Evolutionary conservation across 2,113 vertebrate genomes (phyloP).

Genomic region (Hippocampus abdominalis): DNA sequence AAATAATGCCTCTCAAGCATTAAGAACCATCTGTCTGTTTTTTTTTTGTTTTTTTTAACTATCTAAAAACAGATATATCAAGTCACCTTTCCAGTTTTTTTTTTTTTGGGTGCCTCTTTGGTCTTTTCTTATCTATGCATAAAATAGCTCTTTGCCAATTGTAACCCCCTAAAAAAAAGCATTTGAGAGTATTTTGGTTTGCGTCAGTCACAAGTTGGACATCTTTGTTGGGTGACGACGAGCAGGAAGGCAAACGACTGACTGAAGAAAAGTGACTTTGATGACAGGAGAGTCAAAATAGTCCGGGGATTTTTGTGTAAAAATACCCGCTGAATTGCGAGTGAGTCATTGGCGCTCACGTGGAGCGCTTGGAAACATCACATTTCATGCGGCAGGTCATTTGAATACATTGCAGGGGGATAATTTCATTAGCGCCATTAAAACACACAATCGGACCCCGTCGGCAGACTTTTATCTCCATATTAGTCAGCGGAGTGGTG

Average conservation of each 20-base stretch:
- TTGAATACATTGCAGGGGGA: background rate
- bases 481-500: constrained; percentile 12
- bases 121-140: background rate
- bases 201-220: background rate
- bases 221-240: background rate
- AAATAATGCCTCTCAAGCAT: background rate
- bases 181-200: background rate
- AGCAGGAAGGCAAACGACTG: background rate
- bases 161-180: background rate
- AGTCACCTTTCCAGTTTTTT: background rate
- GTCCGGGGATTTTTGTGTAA: background rate
- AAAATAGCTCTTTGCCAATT: background rate
- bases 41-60: background rate
- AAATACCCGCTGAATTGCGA: background rate
- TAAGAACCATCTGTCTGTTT: background rate
- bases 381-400: background rate
- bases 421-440: background rate
- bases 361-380: background rate
- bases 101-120: background rate
- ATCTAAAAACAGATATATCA: background rate
- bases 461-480: background rate
- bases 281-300: background rate
- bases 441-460: background rate
- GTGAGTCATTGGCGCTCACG: background rate
- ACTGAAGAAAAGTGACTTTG: background rate